Evolutionary conservation across 2,113 vertebrate species (phyloP).

Genomic region (Myotis davidii): DNA sequence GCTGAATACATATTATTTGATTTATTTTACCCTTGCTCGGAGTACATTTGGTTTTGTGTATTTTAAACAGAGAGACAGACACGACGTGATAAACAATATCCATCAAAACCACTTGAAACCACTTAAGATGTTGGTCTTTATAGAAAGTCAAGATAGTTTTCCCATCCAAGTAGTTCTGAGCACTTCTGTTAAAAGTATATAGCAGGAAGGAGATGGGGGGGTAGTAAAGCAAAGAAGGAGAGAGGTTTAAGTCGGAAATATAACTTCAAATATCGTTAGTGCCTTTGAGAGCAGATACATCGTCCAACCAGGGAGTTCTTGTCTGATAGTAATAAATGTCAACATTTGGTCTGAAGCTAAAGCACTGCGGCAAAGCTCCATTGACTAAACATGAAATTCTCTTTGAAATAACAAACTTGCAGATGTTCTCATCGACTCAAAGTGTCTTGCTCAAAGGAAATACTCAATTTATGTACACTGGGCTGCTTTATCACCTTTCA

Average conservation of each 20-base stretch:
- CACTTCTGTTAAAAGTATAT: constrained; percentile 17
- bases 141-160: constrained; percentile 57
- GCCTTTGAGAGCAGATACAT: constrained; percentile 29
- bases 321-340: neutral
- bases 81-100: constrained; percentile 54
- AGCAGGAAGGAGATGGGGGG: neutral
- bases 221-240: neutral
- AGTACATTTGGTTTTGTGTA: constrained; percentile 64
- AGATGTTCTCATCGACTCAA: constrained; percentile 49
- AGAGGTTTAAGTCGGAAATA: constrained; percentile 54
- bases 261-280: constrained; percentile 60
- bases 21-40: constrained; percentile 59
- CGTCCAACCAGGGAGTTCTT: neutral
- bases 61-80: constrained; percentile 61
- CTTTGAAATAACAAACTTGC: constrained; percentile 65
- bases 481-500: constrained; percentile 10
- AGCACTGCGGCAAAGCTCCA: neutral
- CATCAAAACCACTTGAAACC: constrained; percentile 68
- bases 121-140: constrained; percentile 62
- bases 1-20: constrained; percentile 44
- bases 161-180: constrained; percentile 4
- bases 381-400: constrained; percentile 45
- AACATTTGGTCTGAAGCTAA: constrained; percentile 18
- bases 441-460: neutral
- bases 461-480: neutral